Evolutionary conservation across 2,888 invertebrate genomes (phyloP).

Genomic region (Nomada hirtipes): DNA sequence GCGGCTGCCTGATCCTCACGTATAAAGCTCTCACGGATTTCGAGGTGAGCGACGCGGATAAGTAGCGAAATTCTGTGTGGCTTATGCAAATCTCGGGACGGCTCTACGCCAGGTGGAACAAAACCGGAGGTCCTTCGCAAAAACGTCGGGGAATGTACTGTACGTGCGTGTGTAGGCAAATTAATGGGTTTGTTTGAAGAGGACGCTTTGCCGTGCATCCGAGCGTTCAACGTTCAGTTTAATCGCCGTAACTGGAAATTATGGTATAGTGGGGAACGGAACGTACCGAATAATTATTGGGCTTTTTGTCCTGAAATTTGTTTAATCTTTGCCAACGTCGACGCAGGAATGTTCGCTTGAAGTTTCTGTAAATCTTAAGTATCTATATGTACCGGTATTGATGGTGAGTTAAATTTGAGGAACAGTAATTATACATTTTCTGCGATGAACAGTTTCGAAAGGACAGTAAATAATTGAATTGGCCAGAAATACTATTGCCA

Average conservation of each 20-base stretch:
- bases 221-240: not conserved
- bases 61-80: slow-evolving; percentile 8
- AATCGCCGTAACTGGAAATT: not conserved
- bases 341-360: too few species aligned
- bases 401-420: too few species aligned
- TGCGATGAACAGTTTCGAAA: not conserved
- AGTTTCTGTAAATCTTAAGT: too few species aligned
- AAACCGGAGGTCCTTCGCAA: not conserved
- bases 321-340: too few species aligned
- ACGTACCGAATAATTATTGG: too few species aligned
- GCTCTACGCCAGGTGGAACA: not conserved
- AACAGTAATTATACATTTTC: not conserved
- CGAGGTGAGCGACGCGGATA: slow-evolving; percentile 86
- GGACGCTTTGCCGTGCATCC: too few species aligned
- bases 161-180: not conserved
- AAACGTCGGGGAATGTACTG: not conserved
- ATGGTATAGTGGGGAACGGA: not conserved
- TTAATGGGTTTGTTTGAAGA: not conserved
- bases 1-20: slow-evolving; percentile 87
- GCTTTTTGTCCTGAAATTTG: too few species aligned
- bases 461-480: too few species aligned
- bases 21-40: slow-evolving; percentile 88
- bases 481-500: too few species aligned
- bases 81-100: not conserved
- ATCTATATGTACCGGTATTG: too few species aligned